These are phyloP conservation scores for Acromyrmex heyeri DNA, from an alignment of 1,140 invertebrate genomes.

Conservation along the genomic window DNA sequence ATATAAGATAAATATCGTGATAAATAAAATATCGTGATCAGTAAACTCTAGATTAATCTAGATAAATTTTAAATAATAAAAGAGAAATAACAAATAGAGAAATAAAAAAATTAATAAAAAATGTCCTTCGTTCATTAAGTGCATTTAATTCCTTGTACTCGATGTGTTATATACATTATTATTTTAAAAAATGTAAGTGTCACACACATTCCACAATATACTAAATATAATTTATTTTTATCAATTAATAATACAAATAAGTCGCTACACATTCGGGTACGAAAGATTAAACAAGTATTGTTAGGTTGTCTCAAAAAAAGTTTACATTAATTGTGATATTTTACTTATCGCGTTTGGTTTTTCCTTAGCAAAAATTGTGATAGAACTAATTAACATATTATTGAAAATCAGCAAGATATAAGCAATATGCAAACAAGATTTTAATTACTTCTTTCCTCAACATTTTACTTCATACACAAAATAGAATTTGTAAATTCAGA, in stretches of 20 bases:
- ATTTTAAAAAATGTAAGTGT: not conserved
- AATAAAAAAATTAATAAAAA: slow-evolving; percentile 22
- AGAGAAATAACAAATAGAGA: not conserved
- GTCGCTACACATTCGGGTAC: slow-evolving; percentile 22
- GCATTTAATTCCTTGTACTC: slow-evolving; percentile 32
- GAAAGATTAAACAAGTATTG: slow-evolving; percentile 42
- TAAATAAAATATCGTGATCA: not conserved
- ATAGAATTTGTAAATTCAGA: not conserved
- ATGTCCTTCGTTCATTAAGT: not conserved
- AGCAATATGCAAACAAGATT: not conserved
- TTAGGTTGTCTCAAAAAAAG: slow-evolving; percentile 23
- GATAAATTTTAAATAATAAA: not conserved
- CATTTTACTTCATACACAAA: not conserved
- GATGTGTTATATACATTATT: not conserved
- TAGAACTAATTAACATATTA: not conserved
- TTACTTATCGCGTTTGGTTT: not conserved
- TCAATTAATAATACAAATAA: not conserved
- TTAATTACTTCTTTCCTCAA: not conserved
- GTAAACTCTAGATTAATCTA: slow-evolving; percentile 7
- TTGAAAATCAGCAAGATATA: slow-evolving; percentile 2
- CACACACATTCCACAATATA: not conserved
- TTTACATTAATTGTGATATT: not conserved
- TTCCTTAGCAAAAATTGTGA: not conserved
- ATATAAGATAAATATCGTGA: no score
- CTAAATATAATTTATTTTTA: not conserved